Evolutionary conservation across 2,888 invertebrate species (phyloP).

Genomic region (Pyralis farinalis): DNA sequence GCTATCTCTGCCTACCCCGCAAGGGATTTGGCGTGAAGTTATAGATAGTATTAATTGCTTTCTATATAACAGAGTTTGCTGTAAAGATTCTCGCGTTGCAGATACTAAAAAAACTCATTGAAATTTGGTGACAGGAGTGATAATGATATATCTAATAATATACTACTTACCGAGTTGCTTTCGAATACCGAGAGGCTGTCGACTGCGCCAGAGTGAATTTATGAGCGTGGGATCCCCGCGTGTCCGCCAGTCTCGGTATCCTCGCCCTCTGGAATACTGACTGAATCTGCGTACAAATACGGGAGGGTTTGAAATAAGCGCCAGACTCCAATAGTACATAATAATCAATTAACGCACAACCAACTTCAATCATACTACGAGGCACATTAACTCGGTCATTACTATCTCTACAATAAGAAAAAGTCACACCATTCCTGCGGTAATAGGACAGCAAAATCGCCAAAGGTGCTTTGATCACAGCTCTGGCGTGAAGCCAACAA

Average conservation of each 20-base stretch:
- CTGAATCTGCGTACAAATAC: slow-evolving; percentile 74
- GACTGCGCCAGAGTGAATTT: slow-evolving; percentile 87
- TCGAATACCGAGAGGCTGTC: slow-evolving; percentile 86
- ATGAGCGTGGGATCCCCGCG: slow-evolving; percentile 86
- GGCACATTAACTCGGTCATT: slow-evolving; percentile 7
- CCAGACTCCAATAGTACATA: background rate
- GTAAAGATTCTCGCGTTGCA: too few relatives aligned
- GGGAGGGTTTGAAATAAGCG: slow-evolving; percentile 20
- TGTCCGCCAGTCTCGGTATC: slow-evolving; percentile 86
- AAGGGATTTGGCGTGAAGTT: too few relatives aligned
- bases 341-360: slow-evolving; percentile 7
- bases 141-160: background rate
- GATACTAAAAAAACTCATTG: too few relatives aligned
- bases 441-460: slow-evolving; percentile 60
- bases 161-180: slow-evolving; percentile 81
- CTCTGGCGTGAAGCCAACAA: slow-evolving; percentile 66
- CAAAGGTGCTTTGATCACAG: slow-evolving; percentile 56
- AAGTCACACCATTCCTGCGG: slow-evolving; percentile 47
- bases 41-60: too few relatives aligned
- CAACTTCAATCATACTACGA: slow-evolving; percentile 12
- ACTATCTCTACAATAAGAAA: slow-evolving; percentile 52
- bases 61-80: too few relatives aligned
- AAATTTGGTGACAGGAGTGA: too few relatives aligned
- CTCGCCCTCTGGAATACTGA: slow-evolving; percentile 82
- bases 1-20: too few relatives aligned